phyloP scores from a whole-genome alignment of 2,797 vertebrate species.

The Triplophysa yarkandensis region DNA sequence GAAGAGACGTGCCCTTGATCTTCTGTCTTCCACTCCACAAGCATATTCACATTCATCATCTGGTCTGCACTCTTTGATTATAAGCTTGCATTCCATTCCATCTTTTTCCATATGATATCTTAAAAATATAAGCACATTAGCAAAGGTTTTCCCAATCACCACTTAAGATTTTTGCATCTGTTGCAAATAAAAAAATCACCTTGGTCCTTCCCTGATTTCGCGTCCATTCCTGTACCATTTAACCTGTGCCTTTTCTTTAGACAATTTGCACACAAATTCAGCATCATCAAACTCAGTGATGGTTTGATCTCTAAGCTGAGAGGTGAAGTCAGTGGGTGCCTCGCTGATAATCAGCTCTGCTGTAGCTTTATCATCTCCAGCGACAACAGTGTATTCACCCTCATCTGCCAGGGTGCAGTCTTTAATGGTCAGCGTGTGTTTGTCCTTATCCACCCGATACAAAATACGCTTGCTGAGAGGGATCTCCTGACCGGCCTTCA shows the following conservation, averaged over 20 bases:
- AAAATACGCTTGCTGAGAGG: constrained; percentile 84
- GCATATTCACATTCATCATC: constrained; percentile 98
- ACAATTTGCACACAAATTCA: constrained; percentile 90
- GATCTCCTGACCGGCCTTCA: constrained; percentile 90
- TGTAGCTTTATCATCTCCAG: constrained; percentile 88
- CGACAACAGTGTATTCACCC: constrained; percentile 89
- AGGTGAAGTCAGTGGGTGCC: constrained; percentile 91
- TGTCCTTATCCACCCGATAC: constrained; percentile 90
- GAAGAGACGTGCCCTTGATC: constrained; percentile 92
- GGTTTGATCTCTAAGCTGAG: constrained; percentile 91
- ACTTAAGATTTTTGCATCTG: not conserved
- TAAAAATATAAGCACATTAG: constrained; percentile 27
- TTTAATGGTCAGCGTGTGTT: constrained; percentile 91
- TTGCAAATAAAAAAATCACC: constrained; percentile 71
- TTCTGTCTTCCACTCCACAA: constrained; percentile 92
- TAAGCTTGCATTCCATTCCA: constrained; percentile 85
- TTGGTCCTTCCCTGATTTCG: constrained; percentile 92
- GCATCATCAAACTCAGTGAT: constrained; percentile 97
- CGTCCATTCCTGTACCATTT: constrained; percentile 96
- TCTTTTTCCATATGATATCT: constrained; percentile 95
- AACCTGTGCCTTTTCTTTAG: constrained; percentile 90
- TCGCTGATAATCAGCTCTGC: constrained; percentile 96
- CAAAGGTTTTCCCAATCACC: not conserved
- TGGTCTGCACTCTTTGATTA: constrained; percentile 90
- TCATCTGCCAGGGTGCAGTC: constrained; percentile 93